phyloP scores from a whole-genome alignment of 2,888 invertebrate species.

The Folsomia manolachei region DNA sequence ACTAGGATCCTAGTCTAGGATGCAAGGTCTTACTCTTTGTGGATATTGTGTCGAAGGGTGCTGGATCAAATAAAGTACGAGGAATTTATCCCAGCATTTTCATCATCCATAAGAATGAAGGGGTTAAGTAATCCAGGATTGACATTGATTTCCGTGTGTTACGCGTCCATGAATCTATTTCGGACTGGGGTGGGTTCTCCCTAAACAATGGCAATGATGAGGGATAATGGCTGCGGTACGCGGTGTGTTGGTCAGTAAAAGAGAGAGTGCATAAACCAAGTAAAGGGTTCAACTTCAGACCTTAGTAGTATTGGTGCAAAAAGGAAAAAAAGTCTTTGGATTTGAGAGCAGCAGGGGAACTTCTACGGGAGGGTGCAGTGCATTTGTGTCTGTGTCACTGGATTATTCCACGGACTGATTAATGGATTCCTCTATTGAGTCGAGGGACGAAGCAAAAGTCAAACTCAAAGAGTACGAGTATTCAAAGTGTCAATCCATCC shows the following conservation, averaged over 20 bases:
- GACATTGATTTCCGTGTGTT: background rate
- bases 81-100: too few species aligned
- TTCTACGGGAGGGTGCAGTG: conserved; percentile 44
- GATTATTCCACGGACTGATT: conserved; percentile 51
- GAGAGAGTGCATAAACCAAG: background rate
- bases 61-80: too few species aligned
- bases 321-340: conserved; percentile 41
- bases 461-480: too few species aligned
- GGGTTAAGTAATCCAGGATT: background rate
- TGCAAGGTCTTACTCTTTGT: too few species aligned
- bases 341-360: conserved; percentile 49
- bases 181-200: background rate
- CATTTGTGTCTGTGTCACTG: conserved; percentile 48
- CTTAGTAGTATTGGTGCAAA: conserved; percentile 28
- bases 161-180: background rate
- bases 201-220: background rate
- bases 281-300: background rate
- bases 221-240: conserved; percentile 9
- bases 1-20: too few species aligned
- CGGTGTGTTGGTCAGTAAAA: conserved; percentile 12
- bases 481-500: background rate
- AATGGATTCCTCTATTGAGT: conserved; percentile 43
- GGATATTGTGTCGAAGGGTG: too few species aligned
- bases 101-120: background rate
- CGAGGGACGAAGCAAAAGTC: background rate